Evolutionary conservation across 2,888 invertebrate species (phyloP).

Genomic region (Chaitophorus viminalis): DNA sequence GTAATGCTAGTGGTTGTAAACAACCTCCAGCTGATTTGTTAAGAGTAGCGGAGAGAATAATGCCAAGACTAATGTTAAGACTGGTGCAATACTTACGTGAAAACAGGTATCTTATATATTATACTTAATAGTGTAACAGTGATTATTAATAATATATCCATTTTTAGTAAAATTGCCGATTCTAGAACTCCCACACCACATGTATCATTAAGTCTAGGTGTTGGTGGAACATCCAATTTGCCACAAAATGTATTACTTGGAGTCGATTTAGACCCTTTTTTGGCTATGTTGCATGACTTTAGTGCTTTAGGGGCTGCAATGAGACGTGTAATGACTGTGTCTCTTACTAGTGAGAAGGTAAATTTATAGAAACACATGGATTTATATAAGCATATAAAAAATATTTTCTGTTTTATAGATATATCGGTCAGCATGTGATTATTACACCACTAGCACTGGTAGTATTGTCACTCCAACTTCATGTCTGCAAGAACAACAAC

Average conservation of each 20-base stretch:
- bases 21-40: constrained; percentile 87
- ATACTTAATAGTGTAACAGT: not conserved
- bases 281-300: constrained; percentile 90
- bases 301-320: constrained; percentile 97
- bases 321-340: constrained; percentile 91
- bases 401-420: constrained; percentile 70
- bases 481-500: not conserved
- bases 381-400: not conserved
- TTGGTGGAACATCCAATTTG: not conserved
- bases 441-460: not conserved
- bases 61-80: constrained; percentile 90
- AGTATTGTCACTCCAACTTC: constrained; percentile 8
- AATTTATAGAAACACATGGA: not conserved
- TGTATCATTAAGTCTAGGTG: not conserved
- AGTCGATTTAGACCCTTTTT: constrained; percentile 84
- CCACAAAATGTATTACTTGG: constrained; percentile 69
- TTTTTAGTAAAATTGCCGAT: constrained; percentile 84
- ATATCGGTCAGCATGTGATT: constrained; percentile 68
- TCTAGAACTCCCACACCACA: constrained; percentile 73
- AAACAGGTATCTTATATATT: constrained; percentile 70
- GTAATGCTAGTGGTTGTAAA: constrained; percentile 65
- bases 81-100: constrained; percentile 91
- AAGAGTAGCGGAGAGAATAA: constrained; percentile 91
- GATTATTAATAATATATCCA: constrained; percentile 69
- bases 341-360: constrained; percentile 80